A percentile compares a stretch with the other conserved stretches of the same genome.
Conservation (phyloP, 2,888 invertebrate genomes). For the Antheraea assamensis region DNA sequence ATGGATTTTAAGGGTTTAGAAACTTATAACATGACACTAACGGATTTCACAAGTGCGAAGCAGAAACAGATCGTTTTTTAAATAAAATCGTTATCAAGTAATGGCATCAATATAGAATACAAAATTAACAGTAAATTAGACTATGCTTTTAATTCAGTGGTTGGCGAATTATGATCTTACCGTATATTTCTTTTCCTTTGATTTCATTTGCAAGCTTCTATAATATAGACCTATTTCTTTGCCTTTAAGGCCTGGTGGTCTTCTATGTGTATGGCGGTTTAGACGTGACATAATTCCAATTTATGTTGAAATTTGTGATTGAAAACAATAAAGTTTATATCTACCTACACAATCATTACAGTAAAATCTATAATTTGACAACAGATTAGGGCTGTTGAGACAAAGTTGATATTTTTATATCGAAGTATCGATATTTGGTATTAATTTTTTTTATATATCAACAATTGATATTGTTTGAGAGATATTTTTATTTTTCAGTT, state of each 20-base stretch:
- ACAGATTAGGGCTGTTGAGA: too few relatives aligned
- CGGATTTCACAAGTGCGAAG: too few relatives aligned
- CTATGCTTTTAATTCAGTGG: background rate
- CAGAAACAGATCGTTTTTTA: background rate
- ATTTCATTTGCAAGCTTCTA: conserved; percentile 38
- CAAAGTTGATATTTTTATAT: too few relatives aligned
- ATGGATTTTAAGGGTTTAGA: too few relatives aligned
- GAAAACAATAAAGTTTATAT: background rate
- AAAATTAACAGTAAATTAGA: background rate
- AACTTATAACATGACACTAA: too few relatives aligned
- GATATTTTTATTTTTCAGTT: too few relatives aligned
- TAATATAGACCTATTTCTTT: conserved; percentile 62
- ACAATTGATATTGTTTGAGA: too few relatives aligned
- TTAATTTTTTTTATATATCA: too few relatives aligned
- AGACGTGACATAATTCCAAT: conserved; percentile 4
- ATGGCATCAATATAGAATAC: background rate
- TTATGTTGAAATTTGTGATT: background rate
- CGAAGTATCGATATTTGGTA: too few relatives aligned
- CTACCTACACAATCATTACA: background rate
- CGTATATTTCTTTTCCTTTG: conserved; percentile 13
- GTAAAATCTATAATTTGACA: background rate
- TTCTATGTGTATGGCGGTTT: conserved; percentile 16
- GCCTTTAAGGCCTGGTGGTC: conserved; percentile 77
- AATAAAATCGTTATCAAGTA: background rate
- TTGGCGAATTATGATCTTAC: conserved; percentile 28